These are phyloP conservation scores for Tupiocoris notatus DNA, from an alignment of 2,888 invertebrate genomes.

Conservation along the genomic window DNA sequence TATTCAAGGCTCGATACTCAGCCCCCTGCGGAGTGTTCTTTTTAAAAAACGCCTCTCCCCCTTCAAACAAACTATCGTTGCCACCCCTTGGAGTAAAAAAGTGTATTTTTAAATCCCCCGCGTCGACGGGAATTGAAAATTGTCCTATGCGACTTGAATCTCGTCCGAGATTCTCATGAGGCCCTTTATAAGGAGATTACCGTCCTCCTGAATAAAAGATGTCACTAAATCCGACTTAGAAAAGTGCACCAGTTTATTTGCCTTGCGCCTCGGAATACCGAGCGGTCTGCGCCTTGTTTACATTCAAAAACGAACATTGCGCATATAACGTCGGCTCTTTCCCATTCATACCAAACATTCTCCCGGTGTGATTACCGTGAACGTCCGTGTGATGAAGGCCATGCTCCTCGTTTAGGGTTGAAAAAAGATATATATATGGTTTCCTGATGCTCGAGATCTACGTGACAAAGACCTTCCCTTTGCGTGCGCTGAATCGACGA, in stretches of 20 bases:
- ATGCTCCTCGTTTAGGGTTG: too few relatives aligned
- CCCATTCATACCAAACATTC: neutral
- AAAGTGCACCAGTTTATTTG: neutral
- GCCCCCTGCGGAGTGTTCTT: neutral
- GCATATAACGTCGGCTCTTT: neutral
- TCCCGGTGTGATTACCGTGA: too few relatives aligned
- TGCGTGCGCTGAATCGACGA: neutral
- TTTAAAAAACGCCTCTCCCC: neutral
- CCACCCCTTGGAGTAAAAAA: neutral
- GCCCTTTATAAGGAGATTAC: neutral
- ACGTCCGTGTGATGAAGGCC: too few relatives aligned
- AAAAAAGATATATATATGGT: too few relatives aligned
- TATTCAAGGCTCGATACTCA: neutral
- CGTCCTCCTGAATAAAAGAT: neutral
- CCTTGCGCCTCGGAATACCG: neutral
- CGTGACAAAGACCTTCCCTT: neutral
- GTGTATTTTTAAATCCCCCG: neutral
- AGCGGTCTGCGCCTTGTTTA: neutral
- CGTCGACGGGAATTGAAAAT: neutral
- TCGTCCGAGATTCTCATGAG: neutral
- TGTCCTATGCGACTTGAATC: neutral
- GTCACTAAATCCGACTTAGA: neutral
- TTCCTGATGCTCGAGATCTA: neutral
- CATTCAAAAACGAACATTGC: neutral
- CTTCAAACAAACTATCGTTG: neutral